phyloP scores from a whole-genome alignment of 2,888 invertebrate species.

The Agrotis segetum region DNA sequence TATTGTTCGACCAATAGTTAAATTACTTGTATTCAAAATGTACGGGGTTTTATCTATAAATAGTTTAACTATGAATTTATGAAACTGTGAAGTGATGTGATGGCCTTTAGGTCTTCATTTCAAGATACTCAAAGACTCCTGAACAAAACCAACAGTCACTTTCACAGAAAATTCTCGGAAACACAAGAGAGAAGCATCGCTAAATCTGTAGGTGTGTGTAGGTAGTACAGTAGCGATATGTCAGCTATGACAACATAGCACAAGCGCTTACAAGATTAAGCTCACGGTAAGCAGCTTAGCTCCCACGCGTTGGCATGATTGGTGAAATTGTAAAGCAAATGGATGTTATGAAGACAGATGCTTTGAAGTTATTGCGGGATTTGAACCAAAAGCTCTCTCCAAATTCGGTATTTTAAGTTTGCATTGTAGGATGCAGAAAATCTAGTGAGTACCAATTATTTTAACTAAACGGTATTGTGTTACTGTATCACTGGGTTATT shows the following conservation, averaged over 20 bases:
- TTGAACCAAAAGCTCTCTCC: constrained; percentile 1
- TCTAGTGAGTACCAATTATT: not conserved
- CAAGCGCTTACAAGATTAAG: constrained; percentile 45
- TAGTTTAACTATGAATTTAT: too few relatives aligned
- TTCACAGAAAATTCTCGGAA: not conserved
- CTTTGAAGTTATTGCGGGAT: not conserved
- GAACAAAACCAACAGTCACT: not conserved
- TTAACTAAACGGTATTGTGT: too few relatives aligned
- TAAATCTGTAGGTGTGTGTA: constrained; percentile 24
- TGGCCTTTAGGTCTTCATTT: too few relatives aligned
- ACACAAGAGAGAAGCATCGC: constrained; percentile 17
- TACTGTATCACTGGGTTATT: not conserved
- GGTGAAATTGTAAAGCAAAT: constrained; percentile 33
- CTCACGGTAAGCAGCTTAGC: constrained; percentile 47
- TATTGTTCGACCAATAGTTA: too few relatives aligned
- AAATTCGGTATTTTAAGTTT: not conserved
- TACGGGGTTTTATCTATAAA: too few relatives aligned
- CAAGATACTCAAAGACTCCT: not conserved
- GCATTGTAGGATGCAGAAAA: not conserved
- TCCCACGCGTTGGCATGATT: constrained; percentile 41
- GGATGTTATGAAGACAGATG: constrained; percentile 12
- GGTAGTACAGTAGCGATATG: constrained; percentile 13
- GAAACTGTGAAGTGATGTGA: too few relatives aligned
- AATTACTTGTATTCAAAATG: too few relatives aligned
- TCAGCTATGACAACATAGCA: constrained; percentile 38